These are phyloP conservation scores for Pristionchus exspectatus DNA, from an alignment of 2,888 invertebrate genomes.

Conservation along the genomic window DNA sequence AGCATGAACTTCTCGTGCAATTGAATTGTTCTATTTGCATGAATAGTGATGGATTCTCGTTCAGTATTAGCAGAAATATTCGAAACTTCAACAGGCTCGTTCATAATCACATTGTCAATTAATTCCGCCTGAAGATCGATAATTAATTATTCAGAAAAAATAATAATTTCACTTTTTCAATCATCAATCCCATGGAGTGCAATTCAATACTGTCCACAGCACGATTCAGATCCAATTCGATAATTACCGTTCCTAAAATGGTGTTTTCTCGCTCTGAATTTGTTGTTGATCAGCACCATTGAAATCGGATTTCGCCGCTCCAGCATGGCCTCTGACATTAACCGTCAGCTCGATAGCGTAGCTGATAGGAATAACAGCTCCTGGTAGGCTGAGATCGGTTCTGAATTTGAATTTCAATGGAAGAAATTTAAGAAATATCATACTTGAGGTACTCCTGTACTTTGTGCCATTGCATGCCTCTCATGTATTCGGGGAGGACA, in stretches of 20 bases:
- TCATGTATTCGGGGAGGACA: neutral
- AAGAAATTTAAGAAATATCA: neutral
- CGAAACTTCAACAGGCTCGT: neutral
- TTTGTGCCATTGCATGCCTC: neutral
- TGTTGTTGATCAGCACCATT: neutral
- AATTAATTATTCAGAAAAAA: neutral
- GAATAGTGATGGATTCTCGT: neutral
- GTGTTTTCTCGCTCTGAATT: neutral
- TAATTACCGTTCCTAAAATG: neutral
- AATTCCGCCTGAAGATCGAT: neutral
- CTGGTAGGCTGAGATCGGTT: neutral
- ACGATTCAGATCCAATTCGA: neutral
- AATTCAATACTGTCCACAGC: neutral
- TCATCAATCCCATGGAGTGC: neutral
- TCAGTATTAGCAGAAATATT: neutral
- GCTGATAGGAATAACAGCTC: neutral
- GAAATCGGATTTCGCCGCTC: neutral
- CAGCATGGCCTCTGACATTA: neutral
- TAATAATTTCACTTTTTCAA: neutral
- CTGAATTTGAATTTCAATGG: neutral
- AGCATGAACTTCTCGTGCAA: neutral
- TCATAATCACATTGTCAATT: neutral
- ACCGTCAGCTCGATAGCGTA: neutral
- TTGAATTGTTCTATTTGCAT: neutral
- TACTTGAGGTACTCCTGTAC: neutral